These are phyloP conservation scores for Ginglymostoma cirratum DNA, from an alignment of 2,113 vertebrate species.

Conservation along the genomic window DNA sequence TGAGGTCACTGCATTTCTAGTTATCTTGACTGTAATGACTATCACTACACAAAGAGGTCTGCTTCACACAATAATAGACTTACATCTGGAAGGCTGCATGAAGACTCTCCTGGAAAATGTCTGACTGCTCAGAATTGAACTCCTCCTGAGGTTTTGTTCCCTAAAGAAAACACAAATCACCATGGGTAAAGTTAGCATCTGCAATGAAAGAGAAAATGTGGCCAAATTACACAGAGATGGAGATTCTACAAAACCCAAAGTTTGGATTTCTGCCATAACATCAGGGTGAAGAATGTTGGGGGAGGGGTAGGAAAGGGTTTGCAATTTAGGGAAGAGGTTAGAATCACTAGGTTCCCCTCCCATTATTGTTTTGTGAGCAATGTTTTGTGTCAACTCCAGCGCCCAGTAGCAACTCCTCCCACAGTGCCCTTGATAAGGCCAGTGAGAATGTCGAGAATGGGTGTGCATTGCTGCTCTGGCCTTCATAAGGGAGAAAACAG, in stretches of 20 bases:
- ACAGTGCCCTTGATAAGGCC: not conserved
- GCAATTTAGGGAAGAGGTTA: not conserved
- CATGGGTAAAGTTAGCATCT: not conserved
- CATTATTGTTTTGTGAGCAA: not conserved
- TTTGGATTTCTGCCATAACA: not conserved
- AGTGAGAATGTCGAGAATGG: not conserved
- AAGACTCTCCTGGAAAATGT: conserved; percentile 50
- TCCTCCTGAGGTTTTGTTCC: conserved; percentile 48
- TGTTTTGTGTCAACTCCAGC: not conserved
- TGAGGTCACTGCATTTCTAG: not conserved
- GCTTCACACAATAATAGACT: conserved; percentile 40
- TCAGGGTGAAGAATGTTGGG: too few relatives aligned
- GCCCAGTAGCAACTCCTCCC: not conserved
- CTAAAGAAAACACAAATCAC: conserved; percentile 50
- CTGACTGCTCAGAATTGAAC: conserved; percentile 45
- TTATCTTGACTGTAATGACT: not conserved
- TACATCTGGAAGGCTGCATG: conserved; percentile 60
- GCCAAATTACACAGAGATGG: not conserved
- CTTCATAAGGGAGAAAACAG: not conserved
- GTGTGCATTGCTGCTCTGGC: not conserved
- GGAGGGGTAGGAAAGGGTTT: too few relatives aligned
- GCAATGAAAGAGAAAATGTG: not conserved
- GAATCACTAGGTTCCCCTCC: not conserved
- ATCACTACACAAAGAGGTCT: not conserved
- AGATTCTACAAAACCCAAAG: not conserved